phyloP scores from a whole-genome alignment of 2,113 vertebrate species.

The Ivindomyrus marchei region DNA sequence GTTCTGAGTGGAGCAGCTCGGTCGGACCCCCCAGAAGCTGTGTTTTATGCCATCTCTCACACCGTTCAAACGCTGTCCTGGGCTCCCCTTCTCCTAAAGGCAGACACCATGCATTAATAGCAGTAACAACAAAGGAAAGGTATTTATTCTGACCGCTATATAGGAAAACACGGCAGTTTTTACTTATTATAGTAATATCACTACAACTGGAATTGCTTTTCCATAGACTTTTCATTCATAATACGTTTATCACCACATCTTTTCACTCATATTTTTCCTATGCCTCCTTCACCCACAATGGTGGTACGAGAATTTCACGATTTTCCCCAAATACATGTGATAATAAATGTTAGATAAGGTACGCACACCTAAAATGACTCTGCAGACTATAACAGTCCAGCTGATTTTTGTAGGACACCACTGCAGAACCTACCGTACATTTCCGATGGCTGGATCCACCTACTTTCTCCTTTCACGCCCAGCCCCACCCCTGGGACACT shows the following conservation, averaged over 20 bases:
- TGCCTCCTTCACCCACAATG: background rate
- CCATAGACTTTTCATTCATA: background rate
- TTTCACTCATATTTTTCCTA: background rate
- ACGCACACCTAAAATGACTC: background rate
- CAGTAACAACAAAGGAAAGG: background rate
- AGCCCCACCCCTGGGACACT: background rate
- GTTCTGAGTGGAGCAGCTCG: background rate
- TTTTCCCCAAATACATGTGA: background rate
- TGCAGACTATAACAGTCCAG: background rate
- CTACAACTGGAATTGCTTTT: background rate
- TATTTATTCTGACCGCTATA: background rate
- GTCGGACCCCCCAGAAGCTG: background rate
- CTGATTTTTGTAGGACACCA: background rate
- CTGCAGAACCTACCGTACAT: background rate
- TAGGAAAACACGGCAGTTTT: background rate
- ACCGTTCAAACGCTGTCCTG: background rate
- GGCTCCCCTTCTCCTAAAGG: background rate
- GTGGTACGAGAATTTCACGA: background rate
- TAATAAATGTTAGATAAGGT: background rate
- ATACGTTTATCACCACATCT: background rate
- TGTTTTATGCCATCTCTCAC: background rate
- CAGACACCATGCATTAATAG: background rate
- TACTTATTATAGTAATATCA: background rate
- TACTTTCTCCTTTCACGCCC: background rate
- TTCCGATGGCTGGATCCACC: background rate